Evolutionary conservation across 92 coral and sea anemone species (phyloP).

Genomic region (Anthopleura xanthogrammica): DNA sequence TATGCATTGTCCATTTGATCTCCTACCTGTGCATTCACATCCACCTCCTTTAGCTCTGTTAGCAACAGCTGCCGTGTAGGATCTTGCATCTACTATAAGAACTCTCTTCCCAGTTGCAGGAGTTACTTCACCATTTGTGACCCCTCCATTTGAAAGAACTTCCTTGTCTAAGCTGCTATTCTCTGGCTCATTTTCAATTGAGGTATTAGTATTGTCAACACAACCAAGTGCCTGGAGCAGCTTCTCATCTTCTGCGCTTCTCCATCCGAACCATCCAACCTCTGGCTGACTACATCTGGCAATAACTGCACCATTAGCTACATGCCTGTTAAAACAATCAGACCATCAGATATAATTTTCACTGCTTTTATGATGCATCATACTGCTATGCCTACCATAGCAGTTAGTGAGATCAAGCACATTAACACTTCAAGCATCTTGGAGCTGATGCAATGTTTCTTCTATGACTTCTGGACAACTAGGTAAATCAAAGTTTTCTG

Average conservation of each 20-base stretch:
- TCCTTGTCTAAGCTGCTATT: constrained; percentile 29
- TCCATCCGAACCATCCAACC: constrained; percentile 91
- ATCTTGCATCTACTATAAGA: constrained; percentile 87
- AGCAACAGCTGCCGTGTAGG: constrained; percentile 85
- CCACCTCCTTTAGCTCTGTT: constrained; percentile 97
- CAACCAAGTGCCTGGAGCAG: constrained; percentile 85
- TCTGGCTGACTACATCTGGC: constrained; percentile 97
- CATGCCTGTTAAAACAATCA: constrained; percentile 45
- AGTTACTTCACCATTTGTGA: neutral
- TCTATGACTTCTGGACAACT: too few species aligned
- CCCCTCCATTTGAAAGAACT: neutral
- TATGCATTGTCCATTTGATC: neutral
- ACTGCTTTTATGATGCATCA: neutral
- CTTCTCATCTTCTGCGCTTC: constrained; percentile 79
- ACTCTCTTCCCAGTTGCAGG: constrained; percentile 50
- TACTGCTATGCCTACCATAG: too few species aligned
- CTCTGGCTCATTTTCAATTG: constrained; percentile 24
- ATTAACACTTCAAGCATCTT: too few species aligned
- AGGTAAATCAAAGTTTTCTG: too few species aligned
- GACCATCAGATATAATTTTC: neutral
- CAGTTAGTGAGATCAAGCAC: too few species aligned
- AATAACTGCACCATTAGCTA: constrained; percentile 88
- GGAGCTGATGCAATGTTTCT: too few species aligned
- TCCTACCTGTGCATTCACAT: constrained; percentile 83
- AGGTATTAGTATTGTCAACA: constrained; percentile 13